Evolutionary conservation across 2,888 invertebrate genomes (phyloP).

Genomic region (Diloba caeruleocephala): DNA sequence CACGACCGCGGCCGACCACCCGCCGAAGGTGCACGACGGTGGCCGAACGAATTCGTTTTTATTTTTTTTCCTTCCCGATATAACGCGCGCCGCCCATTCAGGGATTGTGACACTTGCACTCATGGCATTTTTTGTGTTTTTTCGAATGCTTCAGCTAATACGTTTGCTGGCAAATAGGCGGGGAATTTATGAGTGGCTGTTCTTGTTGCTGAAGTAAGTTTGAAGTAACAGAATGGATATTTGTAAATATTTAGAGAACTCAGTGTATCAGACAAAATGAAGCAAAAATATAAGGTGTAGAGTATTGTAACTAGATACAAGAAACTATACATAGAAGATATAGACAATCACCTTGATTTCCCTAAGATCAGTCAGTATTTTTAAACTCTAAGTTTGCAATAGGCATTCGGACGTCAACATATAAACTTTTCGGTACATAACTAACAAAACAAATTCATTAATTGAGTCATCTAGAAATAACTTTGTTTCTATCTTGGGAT

Average conservation of each 20-base stretch:
- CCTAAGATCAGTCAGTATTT: too few relatives aligned
- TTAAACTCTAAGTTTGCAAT: too few relatives aligned
- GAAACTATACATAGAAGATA: too few relatives aligned
- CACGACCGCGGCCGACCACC: conserved; percentile 43
- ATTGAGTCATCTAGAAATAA: conserved; percentile 24
- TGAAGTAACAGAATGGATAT: conserved; percentile 4
- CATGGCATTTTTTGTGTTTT: conserved; percentile 47
- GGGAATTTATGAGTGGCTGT: conserved; percentile 43
- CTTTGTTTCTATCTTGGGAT: conserved; percentile 18
- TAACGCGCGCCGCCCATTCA: conserved; percentile 74
- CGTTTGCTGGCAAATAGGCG: conserved; percentile 54
- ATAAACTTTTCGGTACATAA: conserved; percentile 2
- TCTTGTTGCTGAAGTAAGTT: conserved; percentile 21
- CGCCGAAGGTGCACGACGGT: conserved; percentile 54
- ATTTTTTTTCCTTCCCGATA: conserved; percentile 67
- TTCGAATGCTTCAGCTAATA: conserved; percentile 53
- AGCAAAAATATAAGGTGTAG: too few relatives aligned
- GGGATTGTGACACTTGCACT: conserved; percentile 63
- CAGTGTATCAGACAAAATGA: too few relatives aligned
- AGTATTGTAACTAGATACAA: too few relatives aligned
- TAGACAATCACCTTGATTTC: too few relatives aligned
- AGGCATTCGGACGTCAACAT: neutral
- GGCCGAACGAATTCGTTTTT: conserved; percentile 54
- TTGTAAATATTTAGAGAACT: too few relatives aligned
- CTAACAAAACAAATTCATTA: too few relatives aligned